Evolutionary conservation across 2,113 vertebrate species (phyloP), one percentile per base, ranked within the genome.

Genomic region (Gallinago media): DNA sequence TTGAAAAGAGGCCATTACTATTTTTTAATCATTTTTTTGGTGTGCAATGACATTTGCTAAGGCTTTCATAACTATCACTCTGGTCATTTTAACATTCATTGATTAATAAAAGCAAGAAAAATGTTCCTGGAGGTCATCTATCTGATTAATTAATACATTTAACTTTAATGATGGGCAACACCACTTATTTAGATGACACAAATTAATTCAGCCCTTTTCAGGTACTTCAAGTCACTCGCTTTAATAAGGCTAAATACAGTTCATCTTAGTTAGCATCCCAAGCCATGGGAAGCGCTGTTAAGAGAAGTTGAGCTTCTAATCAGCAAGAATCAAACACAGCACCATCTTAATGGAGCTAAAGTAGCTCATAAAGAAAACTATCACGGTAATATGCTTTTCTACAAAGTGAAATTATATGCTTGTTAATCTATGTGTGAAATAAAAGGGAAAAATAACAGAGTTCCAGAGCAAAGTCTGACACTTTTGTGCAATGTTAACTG

Each of bases 171-270:
- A 76, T 5, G 9, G 15, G 34, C 34, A 88, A 56, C 38, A 91
- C n/a, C 54, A 56, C 49, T 94, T 66, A 54, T 40, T 49, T 6
- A 54, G 40, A 50, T 56, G 15, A 46, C 59, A 59, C n/a, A 65
- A 55, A 82, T 56, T 72, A 66, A 90, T 47, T 56, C 66, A 90
- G 76, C 40, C 50, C 18, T 78, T 91, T 46, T 29, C 38, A 86
- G 36, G n/a, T 73, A 72, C 73, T 76, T 85, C 49, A 67, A 31
- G 44, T 71, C 50, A 84, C 54, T 52, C 49, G 62, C 73, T 88
- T 92, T 73, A 93, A 92, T 78, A 93, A 90, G 38, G 34, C 38
- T 55, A 90, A 75, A 91, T 9, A 31, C 65, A 78, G 80, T 89
- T 93, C 91, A 92, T 44, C 82, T 86, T 56, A 50, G 56, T 85